Base-by-base conservation (phyloP, 2,113 vertebrate species). In the Enhydra lutris region DNA sequence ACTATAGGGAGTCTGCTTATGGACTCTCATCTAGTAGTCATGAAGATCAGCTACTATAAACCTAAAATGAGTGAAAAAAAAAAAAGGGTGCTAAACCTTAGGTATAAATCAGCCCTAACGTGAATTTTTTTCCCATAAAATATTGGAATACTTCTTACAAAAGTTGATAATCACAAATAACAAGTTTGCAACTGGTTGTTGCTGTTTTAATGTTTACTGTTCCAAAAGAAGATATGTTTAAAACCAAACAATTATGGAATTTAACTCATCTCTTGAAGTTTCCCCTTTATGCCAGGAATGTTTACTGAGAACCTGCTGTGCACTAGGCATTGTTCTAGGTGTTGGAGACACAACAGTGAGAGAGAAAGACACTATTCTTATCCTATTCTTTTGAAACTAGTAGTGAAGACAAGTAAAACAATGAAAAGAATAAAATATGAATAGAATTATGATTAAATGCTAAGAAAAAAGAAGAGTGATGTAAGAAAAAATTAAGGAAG, bases 41-140 rank as follows among this genome's bases (percentile, higher is more conserved):
- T 87, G 82, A 92, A 83, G 36, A 67, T 93, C 52, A 84, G 42
- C 57, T 89, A 89, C 47, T 67, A 6, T 73, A 55, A 97, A 89
- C n/a, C 6, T 61, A 92, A 90, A 95, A 94, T 65, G 20, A 97
- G 52, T 59, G 14, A 47, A 47, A 76, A 52, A 50, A 10, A 81
- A 67, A 94, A 89, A 63, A 3, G 24, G 74, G 2, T 45, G 63
- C 52, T 97, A 91, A 71, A 13, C 6, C 34, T 81, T 52, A 90
- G 31, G 80, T 96, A 90, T 94, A 92, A 92, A 95, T 94, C 83
- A 96, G 1, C 9, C 34, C 6, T 29, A 55, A 71, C 11, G 29
- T 21, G 79, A 76, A 94, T 82, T 79, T 11, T 12, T 89, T 57
- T 94, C 8, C 45, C 45, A 26, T 36, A 65, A 76, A 85, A 67